Evolutionary conservation across 2,797 vertebrate species (phyloP).

Genomic region (Pipistrellus pygmaeus): DNA sequence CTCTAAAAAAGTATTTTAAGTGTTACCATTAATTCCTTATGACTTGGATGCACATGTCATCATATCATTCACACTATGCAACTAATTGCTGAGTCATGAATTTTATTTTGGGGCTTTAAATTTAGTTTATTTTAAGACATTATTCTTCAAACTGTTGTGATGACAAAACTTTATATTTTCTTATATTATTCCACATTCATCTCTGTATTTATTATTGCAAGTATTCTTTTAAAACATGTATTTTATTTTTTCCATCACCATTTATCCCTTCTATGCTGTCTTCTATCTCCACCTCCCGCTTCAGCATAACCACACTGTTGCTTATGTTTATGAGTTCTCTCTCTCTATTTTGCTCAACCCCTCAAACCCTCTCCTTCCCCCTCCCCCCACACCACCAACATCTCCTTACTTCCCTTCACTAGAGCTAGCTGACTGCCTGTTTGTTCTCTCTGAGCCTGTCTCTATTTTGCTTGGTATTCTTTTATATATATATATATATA

Average conservation of each 20-base stretch:
- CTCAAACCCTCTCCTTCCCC: background rate
- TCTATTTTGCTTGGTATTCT: background rate
- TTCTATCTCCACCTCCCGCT: background rate
- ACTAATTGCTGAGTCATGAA: background rate
- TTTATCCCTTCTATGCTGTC: background rate
- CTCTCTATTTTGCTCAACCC: background rate
- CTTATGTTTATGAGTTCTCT: background rate
- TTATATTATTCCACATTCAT: background rate
- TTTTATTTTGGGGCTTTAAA: background rate
- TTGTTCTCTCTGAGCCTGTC: background rate
- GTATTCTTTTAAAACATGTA: background rate
- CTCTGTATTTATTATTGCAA: background rate
- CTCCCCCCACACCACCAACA: no score
- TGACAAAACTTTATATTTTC: background rate
- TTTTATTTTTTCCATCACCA: background rate
- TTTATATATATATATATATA: no score
- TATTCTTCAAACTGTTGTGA: background rate
- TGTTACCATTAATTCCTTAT: background rate
- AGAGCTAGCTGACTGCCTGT: background rate
- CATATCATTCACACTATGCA: fast-evolving
- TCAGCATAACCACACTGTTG: background rate
- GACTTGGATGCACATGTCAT: background rate
- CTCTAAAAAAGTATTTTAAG: background rate
- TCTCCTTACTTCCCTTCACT: background rate
- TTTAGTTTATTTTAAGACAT: background rate